phyloP scores from a whole-genome alignment of 2,797 vertebrate species.

The Heterohyrax brucei region DNA sequence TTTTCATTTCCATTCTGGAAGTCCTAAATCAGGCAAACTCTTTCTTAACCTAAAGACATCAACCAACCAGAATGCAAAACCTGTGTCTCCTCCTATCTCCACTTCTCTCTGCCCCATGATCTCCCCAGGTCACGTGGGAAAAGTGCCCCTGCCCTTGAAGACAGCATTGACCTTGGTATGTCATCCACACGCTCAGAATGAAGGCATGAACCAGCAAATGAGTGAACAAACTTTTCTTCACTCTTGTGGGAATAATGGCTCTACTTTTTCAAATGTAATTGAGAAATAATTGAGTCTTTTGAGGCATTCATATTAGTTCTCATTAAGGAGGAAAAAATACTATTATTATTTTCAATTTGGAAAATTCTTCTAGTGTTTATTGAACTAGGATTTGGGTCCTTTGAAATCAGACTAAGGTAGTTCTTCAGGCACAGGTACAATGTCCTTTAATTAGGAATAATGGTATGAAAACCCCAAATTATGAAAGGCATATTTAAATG shows the following conservation, averaged over 20 bases:
- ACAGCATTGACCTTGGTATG: accelerated
- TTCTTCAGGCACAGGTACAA: accelerated
- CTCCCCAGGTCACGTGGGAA: neutral
- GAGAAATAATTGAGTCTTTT: neutral
- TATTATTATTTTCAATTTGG: neutral
- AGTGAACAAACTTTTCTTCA: too few relatives aligned
- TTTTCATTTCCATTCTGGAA: neutral
- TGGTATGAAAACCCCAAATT: neutral
- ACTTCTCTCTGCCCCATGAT: accelerated
- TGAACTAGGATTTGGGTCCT: neutral
- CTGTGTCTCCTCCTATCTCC: accelerated
- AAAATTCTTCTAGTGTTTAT: neutral
- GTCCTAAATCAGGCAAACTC: accelerated
- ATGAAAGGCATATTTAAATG: slow-evolving; percentile 48
- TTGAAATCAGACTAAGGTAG: neutral
- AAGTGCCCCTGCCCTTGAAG: accelerated
- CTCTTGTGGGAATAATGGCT: accelerated
- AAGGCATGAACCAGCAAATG: accelerated
- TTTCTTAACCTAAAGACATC: accelerated
- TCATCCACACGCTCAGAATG: neutral
- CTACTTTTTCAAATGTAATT: accelerated
- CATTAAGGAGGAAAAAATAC: neutral
- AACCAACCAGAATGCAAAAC: accelerated
- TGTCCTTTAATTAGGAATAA: neutral
- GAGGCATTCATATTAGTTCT: neutral